Percentiles rank a stretch among this genome's conserved stretches.
Conservation (phyloP, 2,113 vertebrate species). For the Datnioides undecimradiatus region DNA sequence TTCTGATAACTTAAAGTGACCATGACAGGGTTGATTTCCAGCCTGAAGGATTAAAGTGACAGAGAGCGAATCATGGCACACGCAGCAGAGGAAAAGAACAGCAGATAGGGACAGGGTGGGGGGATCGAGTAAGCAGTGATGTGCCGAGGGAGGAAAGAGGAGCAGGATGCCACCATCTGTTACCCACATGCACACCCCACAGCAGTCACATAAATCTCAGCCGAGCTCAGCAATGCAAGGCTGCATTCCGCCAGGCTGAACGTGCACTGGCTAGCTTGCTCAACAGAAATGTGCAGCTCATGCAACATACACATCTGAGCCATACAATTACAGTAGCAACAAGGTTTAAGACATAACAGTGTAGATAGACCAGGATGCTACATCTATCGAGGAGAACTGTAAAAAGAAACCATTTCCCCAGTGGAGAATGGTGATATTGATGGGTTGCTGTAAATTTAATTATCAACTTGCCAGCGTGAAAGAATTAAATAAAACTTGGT, state of each 20-base stretch:
- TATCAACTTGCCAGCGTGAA: constrained; percentile 22
- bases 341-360: background rate
- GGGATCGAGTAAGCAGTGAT: constrained; percentile 65
- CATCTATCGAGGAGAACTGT: background rate
- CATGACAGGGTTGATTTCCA: constrained; percentile 6
- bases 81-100: constrained; percentile 14
- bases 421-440: constrained; percentile 3
- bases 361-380: background rate
- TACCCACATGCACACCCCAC: constrained; percentile 85
- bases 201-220: constrained; percentile 86
- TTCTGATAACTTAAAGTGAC: background rate
- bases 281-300: constrained; percentile 64
- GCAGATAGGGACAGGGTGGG: constrained; percentile 28
- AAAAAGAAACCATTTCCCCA: constrained; percentile 6
- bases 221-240: constrained; percentile 80
- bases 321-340: constrained; percentile 20
- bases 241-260: constrained; percentile 81
- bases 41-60: constrained; percentile 1
- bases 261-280: constrained; percentile 71
- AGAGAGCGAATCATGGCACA: constrained; percentile 10
- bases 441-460: constrained; percentile 23
- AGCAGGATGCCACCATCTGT: constrained; percentile 84
- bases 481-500: constrained; percentile 22
- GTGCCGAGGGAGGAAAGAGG: constrained; percentile 68
- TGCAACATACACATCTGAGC: constrained; percentile 16